Evolutionary conservation across 2,797 vertebrate genomes (phyloP).

Genomic region (Orestias chungarensis): DNA sequence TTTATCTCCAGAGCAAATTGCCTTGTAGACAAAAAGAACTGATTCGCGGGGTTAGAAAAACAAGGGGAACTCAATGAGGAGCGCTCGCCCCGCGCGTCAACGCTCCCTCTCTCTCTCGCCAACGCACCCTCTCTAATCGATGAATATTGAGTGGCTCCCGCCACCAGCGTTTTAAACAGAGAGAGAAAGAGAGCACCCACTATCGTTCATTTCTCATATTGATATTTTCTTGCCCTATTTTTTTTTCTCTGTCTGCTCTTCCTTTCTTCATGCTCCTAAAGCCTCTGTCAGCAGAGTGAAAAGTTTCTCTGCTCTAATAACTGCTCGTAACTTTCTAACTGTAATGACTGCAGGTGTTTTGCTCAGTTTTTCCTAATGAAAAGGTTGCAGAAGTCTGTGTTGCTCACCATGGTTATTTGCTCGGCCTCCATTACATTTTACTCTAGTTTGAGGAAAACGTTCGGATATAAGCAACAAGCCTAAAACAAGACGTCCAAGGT

Average conservation of each 20-base stretch:
- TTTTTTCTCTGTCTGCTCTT: constrained; percentile 34
- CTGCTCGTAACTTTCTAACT: constrained; percentile 49
- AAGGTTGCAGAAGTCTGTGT: constrained; percentile 42
- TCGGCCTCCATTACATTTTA: constrained; percentile 24
- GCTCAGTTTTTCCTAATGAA: constrained; percentile 37
- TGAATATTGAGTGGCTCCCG: constrained; percentile 76
- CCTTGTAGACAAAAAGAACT: constrained; percentile 72
- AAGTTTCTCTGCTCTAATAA: constrained; percentile 63
- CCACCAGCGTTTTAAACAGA: constrained; percentile 64
- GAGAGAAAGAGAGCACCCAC: constrained; percentile 32
- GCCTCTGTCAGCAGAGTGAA: constrained; percentile 50
- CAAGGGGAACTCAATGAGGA: constrained; percentile 52
- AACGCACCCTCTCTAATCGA: constrained; percentile 69
- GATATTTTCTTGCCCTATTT: constrained; percentile 65
- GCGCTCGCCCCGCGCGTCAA: constrained; percentile 43
- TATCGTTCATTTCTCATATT: constrained; percentile 75
- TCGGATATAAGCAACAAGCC: constrained; percentile 3
- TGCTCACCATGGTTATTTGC: constrained; percentile 38
- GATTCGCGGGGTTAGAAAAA: constrained; percentile 62
- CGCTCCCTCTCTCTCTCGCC: constrained; percentile 43
- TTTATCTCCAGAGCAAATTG: constrained; percentile 73
- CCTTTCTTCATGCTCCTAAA: constrained; percentile 54
- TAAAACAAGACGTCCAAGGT: neutral
- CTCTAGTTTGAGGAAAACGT: constrained; percentile 35
- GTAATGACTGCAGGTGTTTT: constrained; percentile 61